phyloP scores from a whole-genome alignment of 2,797 vertebrate genomes.

The Pristis pectinata region DNA sequence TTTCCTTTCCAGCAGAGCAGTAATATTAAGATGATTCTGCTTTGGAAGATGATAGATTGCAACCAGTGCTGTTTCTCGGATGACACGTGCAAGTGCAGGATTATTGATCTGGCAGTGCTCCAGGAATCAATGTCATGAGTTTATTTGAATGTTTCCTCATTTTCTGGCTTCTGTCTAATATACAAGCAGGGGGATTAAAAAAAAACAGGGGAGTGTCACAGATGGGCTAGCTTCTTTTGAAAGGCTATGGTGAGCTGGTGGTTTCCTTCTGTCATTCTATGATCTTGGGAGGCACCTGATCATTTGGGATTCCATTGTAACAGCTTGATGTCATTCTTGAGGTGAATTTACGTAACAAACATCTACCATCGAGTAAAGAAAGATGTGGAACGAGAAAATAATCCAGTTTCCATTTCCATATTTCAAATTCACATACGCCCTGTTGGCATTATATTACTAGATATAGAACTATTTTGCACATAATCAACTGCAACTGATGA shows the following conservation, averaged over 20 bases:
- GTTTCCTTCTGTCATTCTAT: background rate
- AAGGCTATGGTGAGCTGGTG: background rate
- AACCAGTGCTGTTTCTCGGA: background rate
- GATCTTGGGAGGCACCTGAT: background rate
- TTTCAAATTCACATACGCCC: background rate
- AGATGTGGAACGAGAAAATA: background rate
- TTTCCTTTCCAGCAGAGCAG: background rate
- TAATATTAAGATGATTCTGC: background rate
- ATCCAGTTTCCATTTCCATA: background rate
- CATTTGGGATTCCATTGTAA: background rate
- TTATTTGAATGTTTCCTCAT: background rate
- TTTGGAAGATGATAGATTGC: background rate
- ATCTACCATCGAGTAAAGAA: background rate
- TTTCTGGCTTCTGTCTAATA: too few species aligned
- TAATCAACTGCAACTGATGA: background rate
- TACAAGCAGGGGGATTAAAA: background rate
- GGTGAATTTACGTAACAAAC: background rate
- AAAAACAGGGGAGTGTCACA: background rate
- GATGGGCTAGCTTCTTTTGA: background rate
- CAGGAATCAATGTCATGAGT: background rate
- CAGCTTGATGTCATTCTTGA: background rate
- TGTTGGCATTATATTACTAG: background rate
- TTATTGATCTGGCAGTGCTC: background rate
- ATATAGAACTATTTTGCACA: background rate
- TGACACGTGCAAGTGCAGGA: background rate